Base-by-base conservation (phyloP, 2,113 vertebrate species). In the Octodon degus region DNA sequence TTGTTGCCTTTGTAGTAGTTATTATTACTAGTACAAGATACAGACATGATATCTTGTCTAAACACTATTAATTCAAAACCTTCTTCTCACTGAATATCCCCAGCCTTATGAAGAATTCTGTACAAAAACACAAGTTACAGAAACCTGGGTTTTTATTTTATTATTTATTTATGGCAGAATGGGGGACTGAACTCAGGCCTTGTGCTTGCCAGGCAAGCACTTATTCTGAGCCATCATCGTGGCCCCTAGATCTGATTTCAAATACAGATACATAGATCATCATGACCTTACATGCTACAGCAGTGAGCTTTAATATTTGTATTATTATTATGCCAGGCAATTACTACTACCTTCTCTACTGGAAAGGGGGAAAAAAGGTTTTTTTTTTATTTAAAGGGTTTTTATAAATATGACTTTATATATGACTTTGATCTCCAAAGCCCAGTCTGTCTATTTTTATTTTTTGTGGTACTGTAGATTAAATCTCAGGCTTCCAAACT, bases 211-310 rank as follows among this genome's bases (percentile, higher is more conserved):
- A 43, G 43, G 43, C 43, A 43, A 43, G 43, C 43, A 5, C 43
- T 43, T 43, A 43, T 43, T 43, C 43, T 43, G 43, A 43, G 5
- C 43, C 43, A 43, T 43, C 43, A 5, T 6, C 43, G 43, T 43
- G 43, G 43, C 43, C 43, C 43, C 43, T 43, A 43, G 43, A 43
- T 98, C 98, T 97, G 72, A 96, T 97, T 97, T 98, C 98, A 97
- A 97, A 98, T 98, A 98, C 98, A 98, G 98, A 98, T 98, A 98
- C 79, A 84, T 96, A 96, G 96, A 93, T 96, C 89, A 96, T 95
- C 89, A 93, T 92, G 89, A 98, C 93, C 83, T 94, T 90, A 97
- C 65, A 97, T 92, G 94, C 97, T 97, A 97, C 50, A 98, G 98
- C 96, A 98, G 97, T 81, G 98, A 93, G 86, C 68, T 98, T 82